These are phyloP conservation scores for Hofmannophila pseudospretella DNA, from an alignment of 2,888 invertebrate species.

Conservation along the genomic window DNA sequence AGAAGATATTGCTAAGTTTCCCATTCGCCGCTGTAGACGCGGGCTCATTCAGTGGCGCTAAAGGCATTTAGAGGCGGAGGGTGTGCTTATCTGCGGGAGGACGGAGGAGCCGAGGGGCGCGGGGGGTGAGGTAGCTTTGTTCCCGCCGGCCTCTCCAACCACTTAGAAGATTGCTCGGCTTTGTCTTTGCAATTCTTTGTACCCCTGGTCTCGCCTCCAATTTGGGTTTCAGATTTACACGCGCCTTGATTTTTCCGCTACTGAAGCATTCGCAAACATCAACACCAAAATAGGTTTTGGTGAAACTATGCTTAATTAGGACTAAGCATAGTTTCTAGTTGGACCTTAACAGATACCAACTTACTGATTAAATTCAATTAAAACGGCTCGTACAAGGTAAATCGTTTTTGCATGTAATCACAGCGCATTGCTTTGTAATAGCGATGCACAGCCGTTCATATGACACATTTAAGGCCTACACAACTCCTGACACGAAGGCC, in stretches of 20 bases:
- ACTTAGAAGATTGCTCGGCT: conserved; percentile 71
- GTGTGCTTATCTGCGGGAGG: conserved; percentile 51
- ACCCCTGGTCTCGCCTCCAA: conserved; percentile 43
- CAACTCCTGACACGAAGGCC: conserved; percentile 40
- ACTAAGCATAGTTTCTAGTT: conserved; percentile 2
- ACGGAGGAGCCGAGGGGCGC: conserved; percentile 25
- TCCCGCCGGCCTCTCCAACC: conserved; percentile 56
- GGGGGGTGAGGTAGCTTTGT: conserved; percentile 46
- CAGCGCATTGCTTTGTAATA: conserved; percentile 17
- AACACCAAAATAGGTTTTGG: too few species aligned
- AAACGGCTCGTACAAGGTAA: conserved; percentile 20
- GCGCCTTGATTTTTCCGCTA: conserved; percentile 9
- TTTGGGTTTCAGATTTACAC: conserved; percentile 39
- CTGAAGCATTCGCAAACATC: conserved; percentile 5
- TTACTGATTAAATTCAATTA: conserved; percentile 16
- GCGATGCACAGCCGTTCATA: conserved; percentile 34
- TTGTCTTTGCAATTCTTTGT: conserved; percentile 64
- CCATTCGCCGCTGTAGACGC: conserved; percentile 38
- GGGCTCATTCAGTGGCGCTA: conserved; percentile 45
- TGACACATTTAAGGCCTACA: conserved; percentile 38
- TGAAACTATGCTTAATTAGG: too few species aligned
- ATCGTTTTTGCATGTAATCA: conserved; percentile 23
- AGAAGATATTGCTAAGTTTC: conserved; percentile 45
- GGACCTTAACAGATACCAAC: conserved; percentile 10
- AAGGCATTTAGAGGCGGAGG: conserved; percentile 56